Base-by-base conservation (phyloP, 2,797 vertebrate genomes). In the Sebastes hopkinsi region DNA sequence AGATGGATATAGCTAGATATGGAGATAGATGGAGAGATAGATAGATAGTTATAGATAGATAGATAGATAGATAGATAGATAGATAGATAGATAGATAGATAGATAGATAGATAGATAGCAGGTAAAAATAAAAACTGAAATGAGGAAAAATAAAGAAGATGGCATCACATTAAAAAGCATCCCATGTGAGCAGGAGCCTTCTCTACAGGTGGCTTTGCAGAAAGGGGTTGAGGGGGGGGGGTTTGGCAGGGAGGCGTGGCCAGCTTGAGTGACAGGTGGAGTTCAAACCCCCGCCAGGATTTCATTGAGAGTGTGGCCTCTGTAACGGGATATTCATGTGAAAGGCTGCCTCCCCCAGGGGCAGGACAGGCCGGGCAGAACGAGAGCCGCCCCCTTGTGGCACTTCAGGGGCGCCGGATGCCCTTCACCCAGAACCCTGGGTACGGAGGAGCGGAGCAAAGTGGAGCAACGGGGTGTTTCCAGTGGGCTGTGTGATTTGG, bases 301-400 rank as follows among this genome's bases (percentile, higher is more conserved):
- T 93, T 94, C 91, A 91, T 94, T 94, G 92, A 94, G 89, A 90
- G 89, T 86, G 89, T 91, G 84, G 90, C 82, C 89, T 87, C 87
- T 93, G 95, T 95, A 95, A 95, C 67, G 54, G 74, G 93, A 95
- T 95, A 95, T 88, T 94, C 94, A 95, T 95, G 95, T 94, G 95
- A 95, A 95, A 91, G 88, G 61, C 89, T 84, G 88, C 84, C 77
- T 82, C 75, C 80, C 91, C 77, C 76, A 2, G 76, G 75, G 89
- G 79, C 84, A 81, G 72, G 25, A 70, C 76, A 72, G 85, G 79
- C 79, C 13, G 88, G 84, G 83, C 85, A 91, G 78, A 84, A 90
- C 80, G 67, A 85, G 83, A 90, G 87, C 83, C 62, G 88, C 90
- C 93, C 86, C 89, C 92, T 94, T 74, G 89, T 92, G 90, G 92